These are phyloP conservation scores for Cyprinus carpio DNA, from an alignment of 2,113 vertebrate genomes.

Conservation along the genomic window DNA sequence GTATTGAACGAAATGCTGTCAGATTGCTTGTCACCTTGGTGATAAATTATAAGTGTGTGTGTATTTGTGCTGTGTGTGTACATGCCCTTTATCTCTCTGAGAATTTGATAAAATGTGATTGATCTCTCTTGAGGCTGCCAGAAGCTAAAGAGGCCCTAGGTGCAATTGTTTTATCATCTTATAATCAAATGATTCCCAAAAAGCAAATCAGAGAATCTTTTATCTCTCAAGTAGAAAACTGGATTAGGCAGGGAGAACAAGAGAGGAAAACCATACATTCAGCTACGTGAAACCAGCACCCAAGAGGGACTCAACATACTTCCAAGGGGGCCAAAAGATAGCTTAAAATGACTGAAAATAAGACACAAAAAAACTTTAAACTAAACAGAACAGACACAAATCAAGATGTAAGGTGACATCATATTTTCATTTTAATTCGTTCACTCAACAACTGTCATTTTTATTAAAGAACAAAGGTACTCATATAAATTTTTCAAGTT, in stretches of 20 bases:
- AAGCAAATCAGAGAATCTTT: constrained; percentile 23
- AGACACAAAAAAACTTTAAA: background rate
- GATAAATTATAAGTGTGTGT: constrained; percentile 52
- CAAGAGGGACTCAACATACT: background rate
- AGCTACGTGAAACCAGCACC: background rate
- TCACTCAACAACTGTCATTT: background rate
- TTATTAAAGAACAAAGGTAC: background rate
- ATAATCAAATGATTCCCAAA: constrained; percentile 27
- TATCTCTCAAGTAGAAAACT: background rate
- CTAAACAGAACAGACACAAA: background rate
- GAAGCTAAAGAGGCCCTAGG: constrained; percentile 34
- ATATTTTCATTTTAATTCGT: background rate
- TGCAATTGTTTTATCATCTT: constrained; percentile 16
- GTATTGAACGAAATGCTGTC: constrained; percentile 80
- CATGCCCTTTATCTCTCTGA: constrained; percentile 44
- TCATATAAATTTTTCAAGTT: background rate
- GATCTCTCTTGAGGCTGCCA: constrained; percentile 20
- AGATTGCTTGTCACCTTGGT: constrained; percentile 75
- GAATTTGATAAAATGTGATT: constrained; percentile 35
- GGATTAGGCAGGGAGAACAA: constrained; percentile 6
- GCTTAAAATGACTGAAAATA: background rate
- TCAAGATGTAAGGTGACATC: background rate
- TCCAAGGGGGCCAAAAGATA: background rate
- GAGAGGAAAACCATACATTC: background rate
- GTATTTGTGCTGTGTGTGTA: constrained; percentile 55